These are phyloP conservation scores for Lasiurus borealis DNA, from an alignment of 2,113 vertebrate genomes.

Conservation along the genomic window DNA sequence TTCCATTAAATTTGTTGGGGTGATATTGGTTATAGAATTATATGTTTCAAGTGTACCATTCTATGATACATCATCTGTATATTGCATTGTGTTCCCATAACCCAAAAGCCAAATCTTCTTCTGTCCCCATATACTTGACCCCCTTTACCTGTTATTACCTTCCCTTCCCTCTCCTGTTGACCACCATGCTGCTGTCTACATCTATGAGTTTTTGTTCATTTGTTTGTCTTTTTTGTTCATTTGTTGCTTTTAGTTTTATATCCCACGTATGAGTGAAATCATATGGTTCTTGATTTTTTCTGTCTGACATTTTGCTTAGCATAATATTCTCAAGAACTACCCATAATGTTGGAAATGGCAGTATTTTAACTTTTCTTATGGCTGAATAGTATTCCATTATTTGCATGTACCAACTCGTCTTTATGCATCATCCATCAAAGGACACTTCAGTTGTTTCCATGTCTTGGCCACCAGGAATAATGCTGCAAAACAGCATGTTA, in stretches of 20 bases:
- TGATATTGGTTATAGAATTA: not conserved
- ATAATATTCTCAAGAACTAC: not conserved
- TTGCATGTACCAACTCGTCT: not conserved
- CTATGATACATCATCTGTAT: not conserved
- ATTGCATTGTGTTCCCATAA: not conserved
- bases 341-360: not conserved
- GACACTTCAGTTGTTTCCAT: not conserved
- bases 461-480: not conserved
- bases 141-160: not conserved
- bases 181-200: not conserved
- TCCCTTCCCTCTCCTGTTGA: not conserved
- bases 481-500: not conserved
- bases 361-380: not conserved
- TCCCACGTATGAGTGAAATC: not conserved
- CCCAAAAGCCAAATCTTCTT: not conserved
- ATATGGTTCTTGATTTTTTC: not conserved
- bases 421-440: not conserved
- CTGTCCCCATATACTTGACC: not conserved
- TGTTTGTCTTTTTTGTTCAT: not conserved
- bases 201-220: not conserved
- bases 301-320: not conserved
- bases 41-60: not conserved
- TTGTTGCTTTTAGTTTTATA: not conserved
- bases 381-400: not conserved
- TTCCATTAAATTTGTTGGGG: not conserved